These are phyloP conservation scores for Anthrax anthrax DNA, from an alignment of 2,888 invertebrate species.

Conservation along the genomic window DNA sequence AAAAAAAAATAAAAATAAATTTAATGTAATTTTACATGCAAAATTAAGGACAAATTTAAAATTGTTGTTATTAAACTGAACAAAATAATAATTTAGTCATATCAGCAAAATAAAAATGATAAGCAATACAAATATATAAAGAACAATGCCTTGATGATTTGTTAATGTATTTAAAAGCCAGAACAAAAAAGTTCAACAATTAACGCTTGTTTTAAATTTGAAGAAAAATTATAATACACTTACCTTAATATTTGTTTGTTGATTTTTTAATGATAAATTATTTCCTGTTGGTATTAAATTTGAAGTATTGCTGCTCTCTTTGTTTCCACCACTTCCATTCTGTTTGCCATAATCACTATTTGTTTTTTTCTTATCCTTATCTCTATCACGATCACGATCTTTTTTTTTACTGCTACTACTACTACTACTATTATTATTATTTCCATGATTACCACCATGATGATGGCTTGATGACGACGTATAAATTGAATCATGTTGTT, in stretches of 20 bases:
- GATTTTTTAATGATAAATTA: slow-evolving; percentile 16
- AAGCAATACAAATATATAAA: too few species aligned
- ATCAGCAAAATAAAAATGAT: too few species aligned
- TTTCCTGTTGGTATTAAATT: not conserved
- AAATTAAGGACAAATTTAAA: too few species aligned
- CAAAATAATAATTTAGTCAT: too few species aligned
- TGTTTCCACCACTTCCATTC: slow-evolving; percentile 18
- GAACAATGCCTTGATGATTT: too few species aligned
- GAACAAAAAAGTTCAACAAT: too few species aligned
- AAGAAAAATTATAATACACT: slow-evolving; percentile 3
- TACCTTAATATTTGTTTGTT: slow-evolving; percentile 20
- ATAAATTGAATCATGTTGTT: slow-evolving; percentile 9
- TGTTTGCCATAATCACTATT: slow-evolving; percentile 24
- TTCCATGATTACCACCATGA: slow-evolving; percentile 9
- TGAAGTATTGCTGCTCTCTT: not conserved
- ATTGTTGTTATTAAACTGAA: too few species aligned
- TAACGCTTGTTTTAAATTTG: too few species aligned
- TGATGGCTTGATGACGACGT: slow-evolving; percentile 4
- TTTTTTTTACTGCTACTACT: slow-evolving; percentile 28
- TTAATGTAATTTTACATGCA: too few species aligned
- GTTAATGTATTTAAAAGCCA: too few species aligned
- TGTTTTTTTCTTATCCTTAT: slow-evolving; percentile 26
- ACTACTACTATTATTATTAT: slow-evolving; percentile 10
- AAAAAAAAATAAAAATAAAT: too few species aligned
- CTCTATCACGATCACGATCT: slow-evolving; percentile 28